Evolutionary conservation across 2,113 vertebrate species (phyloP).

Genomic region (Phoxinus phoxinus): DNA sequence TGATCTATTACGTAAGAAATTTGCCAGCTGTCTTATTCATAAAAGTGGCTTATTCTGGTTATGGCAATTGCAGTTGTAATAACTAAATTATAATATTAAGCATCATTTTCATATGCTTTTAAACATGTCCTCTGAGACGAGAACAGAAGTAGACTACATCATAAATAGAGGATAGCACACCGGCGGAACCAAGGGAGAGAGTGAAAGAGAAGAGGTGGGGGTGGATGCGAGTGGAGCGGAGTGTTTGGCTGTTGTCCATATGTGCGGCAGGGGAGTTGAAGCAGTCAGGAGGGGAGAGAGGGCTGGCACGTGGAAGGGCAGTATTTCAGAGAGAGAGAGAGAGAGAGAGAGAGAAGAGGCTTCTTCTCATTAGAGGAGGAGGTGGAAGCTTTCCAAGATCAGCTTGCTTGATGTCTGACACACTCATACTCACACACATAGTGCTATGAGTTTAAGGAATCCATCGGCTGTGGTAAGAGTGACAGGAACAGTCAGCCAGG

Average conservation of each 20-base stretch:
- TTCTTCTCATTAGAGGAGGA: slow-evolving; percentile 78
- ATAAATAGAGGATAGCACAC: neutral
- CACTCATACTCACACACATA: slow-evolving; percentile 17
- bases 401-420: slow-evolving; percentile 28
- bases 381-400: slow-evolving; percentile 74
- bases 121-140: neutral
- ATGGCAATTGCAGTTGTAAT: slow-evolving; percentile 12
- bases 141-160: neutral
- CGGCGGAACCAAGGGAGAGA: neutral
- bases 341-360: slow-evolving; percentile 62
- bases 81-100: neutral
- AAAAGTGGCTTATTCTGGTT: neutral
- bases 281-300: slow-evolving; percentile 55
- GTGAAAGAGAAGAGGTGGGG: slow-evolving; percentile 10
- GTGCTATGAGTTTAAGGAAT: slow-evolving; percentile 56
- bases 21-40: neutral
- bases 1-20: neutral
- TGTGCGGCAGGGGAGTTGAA: slow-evolving; percentile 58
- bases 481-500: slow-evolving; percentile 52
- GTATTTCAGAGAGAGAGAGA: slow-evolving; percentile 50
- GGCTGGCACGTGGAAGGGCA: slow-evolving; percentile 45
- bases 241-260: slow-evolving; percentile 56
- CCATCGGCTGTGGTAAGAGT: slow-evolving; percentile 49
- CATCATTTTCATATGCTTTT: neutral
- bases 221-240: neutral